A percentile compares a stretch with the other conserved stretches of the same genome.
phyloP scores from a whole-genome alignment of 2,113 vertebrate species.

The Marmota monax region DNA sequence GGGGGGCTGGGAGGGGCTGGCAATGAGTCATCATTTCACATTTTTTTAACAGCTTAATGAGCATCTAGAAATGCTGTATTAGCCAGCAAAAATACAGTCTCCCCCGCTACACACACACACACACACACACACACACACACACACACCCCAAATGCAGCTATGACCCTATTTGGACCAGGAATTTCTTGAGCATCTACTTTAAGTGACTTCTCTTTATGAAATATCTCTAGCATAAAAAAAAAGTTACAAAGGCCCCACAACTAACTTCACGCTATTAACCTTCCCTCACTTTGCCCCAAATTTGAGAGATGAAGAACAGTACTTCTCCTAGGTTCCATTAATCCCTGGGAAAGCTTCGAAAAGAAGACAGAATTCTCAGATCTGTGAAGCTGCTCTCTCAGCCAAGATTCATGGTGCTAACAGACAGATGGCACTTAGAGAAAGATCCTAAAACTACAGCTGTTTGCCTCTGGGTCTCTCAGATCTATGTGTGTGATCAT shows the following conservation, averaged over 20 bases:
- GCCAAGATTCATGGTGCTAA: constrained; percentile 84
- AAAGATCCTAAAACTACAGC: constrained; percentile 84
- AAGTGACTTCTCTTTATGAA: not conserved
- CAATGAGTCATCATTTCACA: constrained; percentile 72
- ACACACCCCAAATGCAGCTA: constrained; percentile 42
- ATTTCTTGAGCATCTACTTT: constrained; percentile 34
- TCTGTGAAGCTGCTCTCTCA: constrained; percentile 71
- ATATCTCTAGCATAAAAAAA: constrained; percentile 40
- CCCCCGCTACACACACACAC: not conserved
- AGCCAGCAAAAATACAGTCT: constrained; percentile 68
- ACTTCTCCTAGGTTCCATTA: constrained; percentile 79
- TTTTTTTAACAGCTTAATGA: constrained; percentile 80
- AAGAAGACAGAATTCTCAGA: constrained; percentile 74
- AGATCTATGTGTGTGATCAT: constrained; percentile 89
- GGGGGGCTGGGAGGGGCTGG: constrained; percentile 70
- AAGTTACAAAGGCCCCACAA: constrained; percentile 7
- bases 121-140: not conserved
- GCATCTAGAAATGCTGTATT: constrained; percentile 73
- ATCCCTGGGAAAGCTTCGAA: constrained; percentile 76
- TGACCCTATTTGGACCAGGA: constrained; percentile 29
- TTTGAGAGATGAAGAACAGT: not conserved
- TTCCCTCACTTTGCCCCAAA: not conserved
- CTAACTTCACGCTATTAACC: constrained; percentile 58
- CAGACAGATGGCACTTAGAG: constrained; percentile 88
- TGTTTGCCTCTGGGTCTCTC: constrained; percentile 81